These are phyloP conservation scores for Tachysurus vachellii DNA, from an alignment of 2,113 vertebrate genomes.

Conservation along the genomic window DNA sequence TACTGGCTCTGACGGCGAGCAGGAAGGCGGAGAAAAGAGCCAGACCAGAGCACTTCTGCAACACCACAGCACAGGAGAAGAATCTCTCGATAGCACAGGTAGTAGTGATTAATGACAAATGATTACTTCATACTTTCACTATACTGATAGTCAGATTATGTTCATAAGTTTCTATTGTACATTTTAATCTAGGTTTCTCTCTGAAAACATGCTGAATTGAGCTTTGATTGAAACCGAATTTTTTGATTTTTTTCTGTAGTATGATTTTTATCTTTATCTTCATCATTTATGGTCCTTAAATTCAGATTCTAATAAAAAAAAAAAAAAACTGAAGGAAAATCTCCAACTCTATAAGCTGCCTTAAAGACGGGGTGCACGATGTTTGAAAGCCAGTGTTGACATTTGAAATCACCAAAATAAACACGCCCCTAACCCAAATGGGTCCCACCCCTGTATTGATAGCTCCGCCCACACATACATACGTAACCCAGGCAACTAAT, in stretches of 20 bases:
- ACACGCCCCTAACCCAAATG: too few relatives aligned
- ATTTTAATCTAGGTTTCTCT: not conserved
- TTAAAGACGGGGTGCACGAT: too few relatives aligned
- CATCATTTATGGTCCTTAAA: not conserved
- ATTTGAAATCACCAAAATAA: too few relatives aligned
- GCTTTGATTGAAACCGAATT: not conserved
- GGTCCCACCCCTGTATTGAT: too few relatives aligned
- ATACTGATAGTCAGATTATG: not conserved
- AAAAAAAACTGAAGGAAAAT: not conserved
- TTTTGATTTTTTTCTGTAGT: not conserved
- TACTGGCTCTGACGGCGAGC: conserved; percentile 93
- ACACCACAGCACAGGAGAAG: conserved; percentile 88
- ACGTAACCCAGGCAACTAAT: too few relatives aligned
- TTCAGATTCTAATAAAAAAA: not conserved
- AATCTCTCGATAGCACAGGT: conserved; percentile 91
- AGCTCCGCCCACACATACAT: too few relatives aligned
- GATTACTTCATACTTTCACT: not conserved
- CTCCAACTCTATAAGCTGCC: not conserved
- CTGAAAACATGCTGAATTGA: not conserved
- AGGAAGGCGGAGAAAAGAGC: conserved; percentile 83
- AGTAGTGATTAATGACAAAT: not conserved
- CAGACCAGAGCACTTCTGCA: conserved; percentile 79
- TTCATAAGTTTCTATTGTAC: not conserved
- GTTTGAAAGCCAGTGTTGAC: too few relatives aligned
- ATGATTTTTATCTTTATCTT: not conserved